phyloP scores from a whole-genome alignment of 1,140 invertebrate species.

The Stegodyphus mimosarum region DNA sequence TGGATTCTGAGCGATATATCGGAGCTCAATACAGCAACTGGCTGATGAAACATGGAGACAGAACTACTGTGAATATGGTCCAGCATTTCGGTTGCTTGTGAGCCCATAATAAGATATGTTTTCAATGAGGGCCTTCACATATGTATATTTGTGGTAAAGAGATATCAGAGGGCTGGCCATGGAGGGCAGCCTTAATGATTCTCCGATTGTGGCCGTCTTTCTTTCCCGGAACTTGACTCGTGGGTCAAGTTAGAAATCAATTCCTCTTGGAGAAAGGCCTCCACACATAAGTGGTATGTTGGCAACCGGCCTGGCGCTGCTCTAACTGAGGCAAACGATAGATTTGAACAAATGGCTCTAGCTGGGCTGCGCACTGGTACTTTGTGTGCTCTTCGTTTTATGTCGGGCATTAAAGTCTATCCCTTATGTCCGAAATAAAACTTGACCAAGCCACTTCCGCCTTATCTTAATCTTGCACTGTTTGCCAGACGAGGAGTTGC shows the following conservation, averaged over 20 bases:
- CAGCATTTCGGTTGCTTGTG: neutral
- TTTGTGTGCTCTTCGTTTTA: no score
- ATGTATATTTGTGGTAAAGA: neutral
- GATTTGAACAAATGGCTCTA: neutral
- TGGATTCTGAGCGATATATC: constrained; percentile 13
- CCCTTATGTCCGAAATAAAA: no score
- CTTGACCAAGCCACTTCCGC: no score
- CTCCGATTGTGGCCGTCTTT: neutral
- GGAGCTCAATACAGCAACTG: neutral
- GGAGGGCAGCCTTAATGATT: neutral
- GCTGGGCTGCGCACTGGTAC: neutral
- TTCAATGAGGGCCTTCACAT: neutral
- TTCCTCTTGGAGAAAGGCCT: neutral
- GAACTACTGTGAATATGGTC: neutral
- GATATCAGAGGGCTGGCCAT: neutral
- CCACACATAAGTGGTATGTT: neutral
- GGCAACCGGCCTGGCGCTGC: neutral
- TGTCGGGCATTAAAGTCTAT: no score
- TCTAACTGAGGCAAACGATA: neutral
- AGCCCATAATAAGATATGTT: neutral
- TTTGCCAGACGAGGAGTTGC: no score
- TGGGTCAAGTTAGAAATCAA: neutral
- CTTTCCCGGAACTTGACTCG: neutral
- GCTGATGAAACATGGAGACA: neutral
- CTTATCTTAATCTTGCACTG: no score